Evolutionary conservation across 2,113 vertebrate species (phyloP).

Genomic region (Megaceryle torquata): DNA sequence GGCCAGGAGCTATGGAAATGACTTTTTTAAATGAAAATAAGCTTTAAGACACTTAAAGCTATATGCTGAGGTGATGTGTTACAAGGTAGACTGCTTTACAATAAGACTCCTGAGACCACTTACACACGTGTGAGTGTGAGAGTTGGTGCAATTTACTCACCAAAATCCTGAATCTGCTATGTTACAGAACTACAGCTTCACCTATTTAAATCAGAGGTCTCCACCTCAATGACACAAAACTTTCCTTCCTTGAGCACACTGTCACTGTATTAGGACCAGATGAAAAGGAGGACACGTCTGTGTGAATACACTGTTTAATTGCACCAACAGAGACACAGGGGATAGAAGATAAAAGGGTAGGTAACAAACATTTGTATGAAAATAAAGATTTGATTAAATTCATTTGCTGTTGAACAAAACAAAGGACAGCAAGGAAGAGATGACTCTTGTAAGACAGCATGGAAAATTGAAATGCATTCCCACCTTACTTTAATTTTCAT

Average conservation of each 20-base stretch:
- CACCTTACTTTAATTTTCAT: neutral
- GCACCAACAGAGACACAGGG: neutral
- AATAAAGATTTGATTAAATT: neutral
- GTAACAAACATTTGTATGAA: neutral
- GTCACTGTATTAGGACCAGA: neutral
- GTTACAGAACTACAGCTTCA: neutral
- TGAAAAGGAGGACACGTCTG: neutral
- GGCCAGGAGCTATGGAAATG: slow-evolving; percentile 16
- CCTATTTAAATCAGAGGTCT: neutral
- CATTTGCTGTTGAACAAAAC: neutral
- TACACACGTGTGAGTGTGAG: neutral
- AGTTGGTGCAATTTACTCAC: neutral
- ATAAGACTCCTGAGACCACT: slow-evolving; percentile 10
- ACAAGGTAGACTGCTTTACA: slow-evolving; percentile 5
- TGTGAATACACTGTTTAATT: neutral
- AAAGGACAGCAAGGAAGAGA: neutral
- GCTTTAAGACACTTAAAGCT: slow-evolving; percentile 12
- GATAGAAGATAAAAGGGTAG: neutral
- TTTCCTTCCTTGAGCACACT: neutral
- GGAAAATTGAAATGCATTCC: neutral
- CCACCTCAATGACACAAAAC: neutral
- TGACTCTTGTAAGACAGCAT: neutral
- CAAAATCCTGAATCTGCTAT: neutral
- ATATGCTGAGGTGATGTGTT: slow-evolving; percentile 10
- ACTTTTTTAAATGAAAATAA: neutral